Evolutionary conservation across 2,888 invertebrate genomes (phyloP), one percentile per base, ranked within the genome.

Genomic region (Oligia fasciuncula): DNA sequence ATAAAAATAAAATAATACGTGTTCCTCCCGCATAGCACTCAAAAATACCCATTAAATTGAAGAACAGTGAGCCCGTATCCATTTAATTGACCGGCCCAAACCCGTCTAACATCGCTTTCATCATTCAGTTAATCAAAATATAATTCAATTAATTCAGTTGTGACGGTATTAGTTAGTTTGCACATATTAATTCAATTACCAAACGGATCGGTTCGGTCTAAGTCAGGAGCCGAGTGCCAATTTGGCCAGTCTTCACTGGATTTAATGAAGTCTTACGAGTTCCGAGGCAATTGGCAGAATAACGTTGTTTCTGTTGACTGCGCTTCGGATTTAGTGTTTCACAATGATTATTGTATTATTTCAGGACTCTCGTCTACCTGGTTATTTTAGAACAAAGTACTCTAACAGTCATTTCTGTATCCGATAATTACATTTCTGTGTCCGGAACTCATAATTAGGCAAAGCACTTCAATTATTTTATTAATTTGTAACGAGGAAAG

Each of bases 171-270:
- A 74, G 81, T 68, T 19, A 77, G 65, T 81, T 84, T 81, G 72
- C 54, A 65, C 71, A 72, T 77, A 76, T 81, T 87, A 73, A 86
- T 86, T 85, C 54, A 84, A 85, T 86, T 81, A 77, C 60, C 46
- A 78, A 82, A 73, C 57, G 73, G 43, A 62, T 62, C 57, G 29
- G 73, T 68, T 68, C 29, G 75, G 76, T 86, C 75, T 87, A 82
- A 86, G 86, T 85, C 87, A 84, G 78, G 57, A 63, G 67, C 13
- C 0, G 71, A 35, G 79, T 85, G 85, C 85, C 85, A 85, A 85
- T 73, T 84, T 85, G 85, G 85, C 76, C 80, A 70, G 77, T 75
- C 54, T 69, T 67, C 65, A 75, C 83, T 73, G 77, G 85, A 83
- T 85, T 73, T 83, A 83, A 85, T 80, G 85, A 84, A 84, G 73